Evolutionary conservation across 2,113 vertebrate species (phyloP).

Genomic region (Monopterus albus): DNA sequence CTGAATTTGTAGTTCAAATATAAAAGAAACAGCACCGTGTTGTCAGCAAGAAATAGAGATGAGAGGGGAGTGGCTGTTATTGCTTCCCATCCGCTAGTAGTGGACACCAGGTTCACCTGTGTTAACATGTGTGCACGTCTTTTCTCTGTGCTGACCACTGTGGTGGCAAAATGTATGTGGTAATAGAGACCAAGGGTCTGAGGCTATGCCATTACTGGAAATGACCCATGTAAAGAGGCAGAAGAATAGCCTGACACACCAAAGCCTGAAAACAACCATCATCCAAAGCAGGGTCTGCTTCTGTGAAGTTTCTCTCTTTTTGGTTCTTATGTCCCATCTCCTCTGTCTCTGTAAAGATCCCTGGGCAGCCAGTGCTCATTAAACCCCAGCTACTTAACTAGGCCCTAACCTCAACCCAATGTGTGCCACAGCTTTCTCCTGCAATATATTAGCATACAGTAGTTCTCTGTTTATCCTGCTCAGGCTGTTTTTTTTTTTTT

Average conservation of each 20-base stretch:
- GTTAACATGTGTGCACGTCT: not conserved
- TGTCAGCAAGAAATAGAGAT: not conserved
- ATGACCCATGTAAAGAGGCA: conserved; percentile 60
- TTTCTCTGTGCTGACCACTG: conserved; percentile 39
- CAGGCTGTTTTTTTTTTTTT: not conserved
- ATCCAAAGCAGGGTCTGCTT: conserved; percentile 32
- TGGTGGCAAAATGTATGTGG: conserved; percentile 41
- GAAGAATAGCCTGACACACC: conserved; percentile 67
- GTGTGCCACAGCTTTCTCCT: conserved; percentile 44
- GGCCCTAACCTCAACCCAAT: conserved; percentile 50
- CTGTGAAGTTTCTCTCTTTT: conserved; percentile 31
- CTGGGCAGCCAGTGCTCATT: conserved; percentile 58
- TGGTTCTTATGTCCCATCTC: conserved; percentile 2
- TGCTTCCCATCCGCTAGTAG: conserved; percentile 22
- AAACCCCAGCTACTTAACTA: conserved; percentile 65
- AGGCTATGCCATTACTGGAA: conserved; percentile 65
- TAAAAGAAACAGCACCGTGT: not conserved
- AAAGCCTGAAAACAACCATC: conserved; percentile 47
- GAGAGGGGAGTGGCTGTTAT: conserved; percentile 33
- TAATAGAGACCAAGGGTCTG: conserved; percentile 58
- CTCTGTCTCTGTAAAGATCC: conserved; percentile 28
- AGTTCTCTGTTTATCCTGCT: conserved; percentile 31
- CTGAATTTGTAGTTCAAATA: not conserved
- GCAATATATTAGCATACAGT: conserved; percentile 26
- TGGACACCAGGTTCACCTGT: conserved; percentile 13